Evolutionary conservation across 2,888 invertebrate genomes (phyloP).

Genomic region (Dilophus febrilis): DNA sequence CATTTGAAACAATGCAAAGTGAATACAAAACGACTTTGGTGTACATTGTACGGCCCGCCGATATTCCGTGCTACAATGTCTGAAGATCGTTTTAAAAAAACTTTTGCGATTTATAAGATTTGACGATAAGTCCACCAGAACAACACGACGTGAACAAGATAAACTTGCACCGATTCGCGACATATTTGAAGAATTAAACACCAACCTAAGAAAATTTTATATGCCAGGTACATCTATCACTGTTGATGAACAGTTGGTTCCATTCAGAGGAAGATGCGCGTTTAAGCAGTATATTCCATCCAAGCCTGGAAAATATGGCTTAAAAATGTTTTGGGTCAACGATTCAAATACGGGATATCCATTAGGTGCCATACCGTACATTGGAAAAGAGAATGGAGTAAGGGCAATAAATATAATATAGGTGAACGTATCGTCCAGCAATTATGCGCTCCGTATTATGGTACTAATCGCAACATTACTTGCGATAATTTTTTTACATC

Average conservation of each 20-base stretch:
- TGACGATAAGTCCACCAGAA: neutral
- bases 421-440: constrained; percentile 1
- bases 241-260: neutral
- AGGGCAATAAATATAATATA: neutral
- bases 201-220: neutral
- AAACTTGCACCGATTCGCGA: neutral
- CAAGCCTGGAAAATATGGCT: constrained; percentile 8
- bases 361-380: neutral
- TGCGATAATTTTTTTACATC: constrained; percentile 2
- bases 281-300: constrained; percentile 2
- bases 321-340: constrained; percentile 5
- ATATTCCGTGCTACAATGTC: neutral
- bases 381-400: neutral
- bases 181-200: constrained; percentile 1
- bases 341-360: neutral
- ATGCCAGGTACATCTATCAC: neutral
- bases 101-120: no score
- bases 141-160: neutral
- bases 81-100: neutral
- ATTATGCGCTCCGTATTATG: neutral
- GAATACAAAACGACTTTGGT: neutral
- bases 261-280: neutral
- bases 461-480: neutral
- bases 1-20: no score
- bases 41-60: neutral